phyloP scores from a whole-genome alignment of 1,140 invertebrate species.

The Drosophila equinoxialis region DNA sequence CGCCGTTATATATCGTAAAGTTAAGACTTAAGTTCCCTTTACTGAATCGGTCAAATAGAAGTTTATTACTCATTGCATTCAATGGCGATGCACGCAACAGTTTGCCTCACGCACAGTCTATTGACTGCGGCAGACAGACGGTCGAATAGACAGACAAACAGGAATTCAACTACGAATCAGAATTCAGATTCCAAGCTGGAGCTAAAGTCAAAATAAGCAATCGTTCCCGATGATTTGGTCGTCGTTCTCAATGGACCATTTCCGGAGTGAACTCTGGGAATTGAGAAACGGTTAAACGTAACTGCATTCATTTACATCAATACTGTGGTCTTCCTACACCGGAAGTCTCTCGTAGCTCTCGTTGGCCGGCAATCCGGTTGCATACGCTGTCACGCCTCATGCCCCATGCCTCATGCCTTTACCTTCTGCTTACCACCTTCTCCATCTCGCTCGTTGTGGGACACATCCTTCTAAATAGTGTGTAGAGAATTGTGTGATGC shows the following conservation, averaged over 20 bases:
- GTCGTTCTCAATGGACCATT: conserved; percentile 88
- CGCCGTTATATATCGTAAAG: conserved; percentile 85
- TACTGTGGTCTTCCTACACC: conserved; percentile 89
- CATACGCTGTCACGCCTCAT: conserved; percentile 89
- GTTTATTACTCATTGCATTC: conserved; percentile 53
- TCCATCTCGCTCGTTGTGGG: conserved; percentile 85
- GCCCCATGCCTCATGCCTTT: conserved; percentile 86
- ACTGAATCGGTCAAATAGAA: conserved; percentile 20
- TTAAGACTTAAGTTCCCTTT: conserved; percentile 75
- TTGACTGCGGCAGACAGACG: not conserved
- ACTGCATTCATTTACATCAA: conserved; percentile 89
- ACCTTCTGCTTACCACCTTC: conserved; percentile 78
- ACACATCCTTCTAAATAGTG: conserved; percentile 84
- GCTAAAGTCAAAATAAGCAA: conserved; percentile 4
- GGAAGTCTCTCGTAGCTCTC: conserved; percentile 87
- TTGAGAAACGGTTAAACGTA: conserved; percentile 87
- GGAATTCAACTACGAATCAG: not conserved
- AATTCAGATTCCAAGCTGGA: not conserved
- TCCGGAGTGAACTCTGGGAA: conserved; percentile 89
- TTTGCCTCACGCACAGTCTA: conserved; percentile 53
- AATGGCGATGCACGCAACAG: conserved; percentile 59
- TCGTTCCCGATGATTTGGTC: conserved; percentile 85
- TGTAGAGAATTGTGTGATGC: conserved; percentile 78
- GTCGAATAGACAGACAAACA: not conserved
- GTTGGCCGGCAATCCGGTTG: conserved; percentile 87